Conservation (phyloP, 2,797 vertebrate species). For the Microcaecilia unicolor region DNA sequence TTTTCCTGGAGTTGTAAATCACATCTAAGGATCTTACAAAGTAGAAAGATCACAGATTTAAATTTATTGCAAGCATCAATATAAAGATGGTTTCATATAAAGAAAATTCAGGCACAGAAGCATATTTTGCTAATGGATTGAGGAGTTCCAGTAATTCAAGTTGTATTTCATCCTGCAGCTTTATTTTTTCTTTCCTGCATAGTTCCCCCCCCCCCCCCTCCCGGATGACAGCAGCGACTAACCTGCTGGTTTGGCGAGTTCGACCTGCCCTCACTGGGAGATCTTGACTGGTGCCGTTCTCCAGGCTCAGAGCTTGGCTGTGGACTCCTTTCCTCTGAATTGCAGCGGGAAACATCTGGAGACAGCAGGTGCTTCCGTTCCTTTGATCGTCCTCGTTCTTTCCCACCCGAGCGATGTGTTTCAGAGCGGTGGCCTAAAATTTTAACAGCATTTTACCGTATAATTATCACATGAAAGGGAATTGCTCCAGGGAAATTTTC, state of each 20-base stretch:
- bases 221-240: background rate
- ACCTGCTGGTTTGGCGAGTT: conserved; percentile 70
- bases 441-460: no score
- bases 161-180: no score
- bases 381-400: conserved; percentile 88
- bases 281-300: conserved; percentile 66
- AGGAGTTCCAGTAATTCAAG: no score
- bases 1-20: no score
- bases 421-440: conserved; percentile 67
- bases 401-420: conserved; percentile 68
- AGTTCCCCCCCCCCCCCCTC: background rate
- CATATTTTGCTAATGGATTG: no score
- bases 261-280: conserved; percentile 72
- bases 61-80: no score
- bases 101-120: no score
- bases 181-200: no score
- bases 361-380: conserved; percentile 91
- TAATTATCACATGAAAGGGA: no score
- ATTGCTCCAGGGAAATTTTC: background rate
- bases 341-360: conserved; percentile 88
- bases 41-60: no score
- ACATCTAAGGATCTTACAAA: no score
- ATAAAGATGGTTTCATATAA: no score
- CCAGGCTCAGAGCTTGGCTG: conserved; percentile 66
- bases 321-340: conserved; percentile 83